Evolutionary conservation across 1,140 invertebrate species (phyloP).

Genomic region (Hyles vespertilio): DNA sequence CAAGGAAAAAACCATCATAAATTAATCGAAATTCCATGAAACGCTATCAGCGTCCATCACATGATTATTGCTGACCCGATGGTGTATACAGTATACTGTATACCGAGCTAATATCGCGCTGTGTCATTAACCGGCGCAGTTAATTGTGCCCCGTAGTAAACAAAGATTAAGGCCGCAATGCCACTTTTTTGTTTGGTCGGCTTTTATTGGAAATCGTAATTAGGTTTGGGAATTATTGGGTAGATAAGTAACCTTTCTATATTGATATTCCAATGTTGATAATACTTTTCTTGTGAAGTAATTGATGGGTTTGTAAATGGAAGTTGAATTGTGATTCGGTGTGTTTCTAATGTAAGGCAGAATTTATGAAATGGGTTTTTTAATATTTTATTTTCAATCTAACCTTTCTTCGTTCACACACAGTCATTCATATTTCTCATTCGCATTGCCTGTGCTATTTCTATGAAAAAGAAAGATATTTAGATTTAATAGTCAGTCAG

Average conservation of each 20-base stretch:
- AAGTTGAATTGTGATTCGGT: too few species aligned
- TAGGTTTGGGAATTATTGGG: constrained; percentile 19
- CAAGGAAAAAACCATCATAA: too few species aligned
- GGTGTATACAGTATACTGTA: constrained; percentile 3
- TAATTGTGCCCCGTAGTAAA: constrained; percentile 24
- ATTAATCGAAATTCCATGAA: background rate
- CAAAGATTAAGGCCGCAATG: constrained; percentile 24
- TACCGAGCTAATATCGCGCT: constrained; percentile 2
- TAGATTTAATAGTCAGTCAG: too few species aligned
- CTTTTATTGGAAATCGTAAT: constrained; percentile 26
- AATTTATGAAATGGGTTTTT: too few species aligned
- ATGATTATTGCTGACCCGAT: background rate
- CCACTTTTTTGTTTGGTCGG: constrained; percentile 21
- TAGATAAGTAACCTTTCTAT: constrained; percentile 4
- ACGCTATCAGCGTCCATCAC: background rate
- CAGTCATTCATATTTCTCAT: too few species aligned
- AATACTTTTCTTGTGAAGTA: too few species aligned
- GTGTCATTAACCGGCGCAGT: constrained; percentile 24
- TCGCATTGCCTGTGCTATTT: too few species aligned
- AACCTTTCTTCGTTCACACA: too few species aligned
- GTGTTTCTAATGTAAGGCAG: too few species aligned
- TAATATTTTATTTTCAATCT: too few species aligned
- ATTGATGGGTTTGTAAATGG: background rate
- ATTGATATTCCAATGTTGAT: too few species aligned
- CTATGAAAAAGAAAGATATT: too few species aligned